A percentile compares a stretch with the other conserved stretches of the same genome.
Evolutionary conservation across 2,797 vertebrate genomes (phyloP).

Genomic region (Salarias fasciatus): DNA sequence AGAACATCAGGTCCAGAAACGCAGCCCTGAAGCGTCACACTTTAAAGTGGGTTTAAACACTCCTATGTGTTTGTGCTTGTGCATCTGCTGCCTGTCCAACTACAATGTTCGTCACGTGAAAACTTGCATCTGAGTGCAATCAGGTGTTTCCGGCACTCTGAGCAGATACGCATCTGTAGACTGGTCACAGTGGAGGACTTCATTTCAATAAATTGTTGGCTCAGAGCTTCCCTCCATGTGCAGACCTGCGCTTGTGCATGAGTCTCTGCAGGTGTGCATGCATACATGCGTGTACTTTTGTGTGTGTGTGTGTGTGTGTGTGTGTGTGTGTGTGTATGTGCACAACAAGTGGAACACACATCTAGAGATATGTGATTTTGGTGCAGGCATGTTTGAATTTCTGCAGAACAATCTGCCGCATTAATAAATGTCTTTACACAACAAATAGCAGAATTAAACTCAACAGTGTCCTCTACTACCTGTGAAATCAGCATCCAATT

Average conservation of each 20-base stretch:
- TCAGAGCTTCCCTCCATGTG: slow-evolving; percentile 73
- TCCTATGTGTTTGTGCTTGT: slow-evolving; percentile 8
- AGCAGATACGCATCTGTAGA: slow-evolving; percentile 67
- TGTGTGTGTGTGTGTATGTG: too few species aligned
- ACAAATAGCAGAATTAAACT: too few species aligned
- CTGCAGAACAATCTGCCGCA: slow-evolving; percentile 1
- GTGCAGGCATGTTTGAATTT: slow-evolving; percentile 10
- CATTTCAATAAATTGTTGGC: slow-evolving; percentile 67
- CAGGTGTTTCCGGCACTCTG: slow-evolving; percentile 63
- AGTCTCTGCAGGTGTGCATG: slow-evolving; percentile 29
- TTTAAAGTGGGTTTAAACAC: not conserved
- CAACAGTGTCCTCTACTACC: too few species aligned
- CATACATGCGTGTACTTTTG: slow-evolving; percentile 30
- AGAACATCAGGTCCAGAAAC: slow-evolving; percentile 24
- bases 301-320: too few species aligned
- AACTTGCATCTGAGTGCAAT: slow-evolving; percentile 50
- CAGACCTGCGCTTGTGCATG: slow-evolving; percentile 65
- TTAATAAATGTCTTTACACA: not conserved
- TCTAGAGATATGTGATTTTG: slow-evolving; percentile 11
- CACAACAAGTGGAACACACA: too few species aligned
- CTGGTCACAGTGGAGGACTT: slow-evolving; percentile 59
- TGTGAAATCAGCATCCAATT: too few species aligned
- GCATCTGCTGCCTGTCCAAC: slow-evolving; percentile 21
- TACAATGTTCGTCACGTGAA: slow-evolving; percentile 34
- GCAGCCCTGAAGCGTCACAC: slow-evolving; percentile 1